phyloP scores from a whole-genome alignment of 2,888 invertebrate genomes.

The Pristionchus fissidentatus region DNA sequence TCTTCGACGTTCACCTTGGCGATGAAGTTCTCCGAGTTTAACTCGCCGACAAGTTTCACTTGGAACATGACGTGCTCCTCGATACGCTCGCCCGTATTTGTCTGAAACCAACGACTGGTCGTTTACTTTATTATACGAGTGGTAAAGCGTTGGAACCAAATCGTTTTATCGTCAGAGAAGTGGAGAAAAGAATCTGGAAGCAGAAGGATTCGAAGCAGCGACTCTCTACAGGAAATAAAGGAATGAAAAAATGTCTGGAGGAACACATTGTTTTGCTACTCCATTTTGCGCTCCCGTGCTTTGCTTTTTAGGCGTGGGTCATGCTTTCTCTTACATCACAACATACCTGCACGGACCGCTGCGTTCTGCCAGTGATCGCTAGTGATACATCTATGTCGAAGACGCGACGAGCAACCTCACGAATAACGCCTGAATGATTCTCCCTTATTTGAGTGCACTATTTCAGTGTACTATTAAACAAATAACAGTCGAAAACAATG shows the following conservation, averaged over 20 bases:
- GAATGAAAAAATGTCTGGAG: not conserved
- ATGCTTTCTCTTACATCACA: not conserved
- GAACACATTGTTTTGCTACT: no score
- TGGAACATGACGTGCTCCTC: constrained; percentile 72
- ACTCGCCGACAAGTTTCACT: constrained; percentile 60
- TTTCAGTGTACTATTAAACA: no score
- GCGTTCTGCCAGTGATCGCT: constrained; percentile 86
- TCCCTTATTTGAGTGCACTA: no score
- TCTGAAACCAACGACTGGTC: not conserved
- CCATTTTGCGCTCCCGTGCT: no score
- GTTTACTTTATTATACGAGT: no score
- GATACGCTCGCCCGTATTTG: constrained; percentile 75
- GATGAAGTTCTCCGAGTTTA: constrained; percentile 37
- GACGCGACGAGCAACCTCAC: constrained; percentile 93
- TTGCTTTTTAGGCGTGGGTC: not conserved
- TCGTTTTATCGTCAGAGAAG: no score
- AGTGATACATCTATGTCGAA: constrained; percentile 93
- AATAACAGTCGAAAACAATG: no score
- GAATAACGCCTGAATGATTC: constrained; percentile 85
- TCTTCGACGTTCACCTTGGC: not conserved
- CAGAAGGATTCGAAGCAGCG: not conserved
- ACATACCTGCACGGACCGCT: constrained; percentile 81
- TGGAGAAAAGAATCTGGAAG: no score
- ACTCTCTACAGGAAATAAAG: not conserved
- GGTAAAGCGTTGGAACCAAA: no score